Conservation (phyloP, 2,797 vertebrate species). For the Sebastiscus tertius region DNA sequence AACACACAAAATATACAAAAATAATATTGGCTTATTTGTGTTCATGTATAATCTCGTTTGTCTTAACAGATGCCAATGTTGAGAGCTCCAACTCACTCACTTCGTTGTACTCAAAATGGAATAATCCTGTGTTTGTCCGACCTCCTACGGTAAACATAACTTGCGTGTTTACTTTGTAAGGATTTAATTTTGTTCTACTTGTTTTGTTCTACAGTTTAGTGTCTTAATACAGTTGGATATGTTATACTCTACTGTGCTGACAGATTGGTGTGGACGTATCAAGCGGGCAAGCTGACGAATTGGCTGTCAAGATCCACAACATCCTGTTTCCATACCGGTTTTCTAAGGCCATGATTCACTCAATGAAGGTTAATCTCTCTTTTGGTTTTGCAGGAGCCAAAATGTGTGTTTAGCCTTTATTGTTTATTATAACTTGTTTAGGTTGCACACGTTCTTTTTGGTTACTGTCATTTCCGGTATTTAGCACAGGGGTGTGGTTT, state of each 20-base stretch:
- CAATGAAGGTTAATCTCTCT: constrained; percentile 87
- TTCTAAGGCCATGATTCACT: constrained; percentile 96
- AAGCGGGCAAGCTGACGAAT: constrained; percentile 85
- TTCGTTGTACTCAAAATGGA: constrained; percentile 90
- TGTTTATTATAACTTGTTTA: no score
- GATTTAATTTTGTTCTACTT: background rate
- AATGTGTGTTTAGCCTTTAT: no score
- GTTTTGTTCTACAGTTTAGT: background rate
- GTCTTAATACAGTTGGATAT: background rate
- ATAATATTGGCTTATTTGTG: background rate
- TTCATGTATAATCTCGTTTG: background rate
- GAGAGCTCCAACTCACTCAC: constrained; percentile 80
- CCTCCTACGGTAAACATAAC: constrained; percentile 84
- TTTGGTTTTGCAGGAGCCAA: background rate
- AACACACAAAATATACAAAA: background rate
- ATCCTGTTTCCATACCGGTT: constrained; percentile 95
- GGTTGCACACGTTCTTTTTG: no score
- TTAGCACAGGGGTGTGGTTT: no score
- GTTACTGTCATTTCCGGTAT: no score
- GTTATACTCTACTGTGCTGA: background rate
- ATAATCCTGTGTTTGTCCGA: constrained; percentile 93
- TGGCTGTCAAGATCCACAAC: constrained; percentile 95
- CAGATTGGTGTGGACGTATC: constrained; percentile 93
- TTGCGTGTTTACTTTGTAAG: background rate
- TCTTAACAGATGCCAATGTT: constrained; percentile 48